Percentiles rank a stretch among this genome's conserved stretches.
Evolutionary conservation across 2,113 vertebrate genomes (phyloP).

Genomic region (Colinus virginianus): DNA sequence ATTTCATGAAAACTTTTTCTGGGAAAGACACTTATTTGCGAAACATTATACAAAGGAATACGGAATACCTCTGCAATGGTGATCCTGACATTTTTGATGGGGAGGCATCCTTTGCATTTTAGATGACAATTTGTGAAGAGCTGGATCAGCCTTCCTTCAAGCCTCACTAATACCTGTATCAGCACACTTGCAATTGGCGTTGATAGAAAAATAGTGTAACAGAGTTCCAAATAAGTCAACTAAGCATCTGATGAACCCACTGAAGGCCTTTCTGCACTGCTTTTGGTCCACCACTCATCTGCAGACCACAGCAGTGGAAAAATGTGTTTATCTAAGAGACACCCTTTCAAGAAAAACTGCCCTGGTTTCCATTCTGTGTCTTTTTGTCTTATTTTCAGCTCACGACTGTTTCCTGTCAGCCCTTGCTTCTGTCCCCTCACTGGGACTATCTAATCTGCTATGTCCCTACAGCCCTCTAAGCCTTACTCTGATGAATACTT

Average conservation of each 20-base stretch:
- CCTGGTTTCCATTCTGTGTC: not conserved
- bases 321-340: not conserved
- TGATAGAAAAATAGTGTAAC: not conserved
- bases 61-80: not conserved
- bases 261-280: not conserved
- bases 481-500: constrained; percentile 33
- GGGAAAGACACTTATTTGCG: not conserved
- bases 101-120: not conserved
- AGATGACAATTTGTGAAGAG: not conserved
- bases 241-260: not conserved
- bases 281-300: not conserved
- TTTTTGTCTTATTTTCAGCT: not conserved
- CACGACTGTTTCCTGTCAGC: not conserved
- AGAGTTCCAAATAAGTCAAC: not conserved
- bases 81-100: not conserved
- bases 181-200: not conserved
- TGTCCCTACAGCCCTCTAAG: not conserved
- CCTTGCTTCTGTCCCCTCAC: not conserved
- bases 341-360: not conserved
- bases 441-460: not conserved
- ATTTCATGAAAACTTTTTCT: not conserved
- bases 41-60: not conserved
- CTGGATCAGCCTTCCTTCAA: not conserved
- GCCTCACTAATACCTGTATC: not conserved
- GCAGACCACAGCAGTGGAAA: not conserved